These are phyloP conservation scores for Naso thynnoides DNA, from an alignment of 2,797 vertebrate genomes.

Conservation along the genomic window DNA sequence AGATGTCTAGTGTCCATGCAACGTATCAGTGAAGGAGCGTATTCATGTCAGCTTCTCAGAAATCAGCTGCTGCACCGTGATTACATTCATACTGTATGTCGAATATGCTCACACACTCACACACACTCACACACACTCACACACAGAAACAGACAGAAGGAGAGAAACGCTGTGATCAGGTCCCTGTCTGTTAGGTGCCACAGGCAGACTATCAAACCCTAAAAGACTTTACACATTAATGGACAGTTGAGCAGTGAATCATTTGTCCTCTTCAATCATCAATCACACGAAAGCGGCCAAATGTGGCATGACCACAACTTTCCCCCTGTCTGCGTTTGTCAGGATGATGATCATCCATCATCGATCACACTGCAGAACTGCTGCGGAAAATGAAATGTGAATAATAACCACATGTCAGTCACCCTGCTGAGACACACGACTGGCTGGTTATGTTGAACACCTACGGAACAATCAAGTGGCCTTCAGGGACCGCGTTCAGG, in stretches of 20 bases:
- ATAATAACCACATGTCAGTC: constrained; percentile 57
- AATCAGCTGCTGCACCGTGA: constrained; percentile 15
- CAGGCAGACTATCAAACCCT: constrained; percentile 68
- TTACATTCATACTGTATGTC: constrained; percentile 12
- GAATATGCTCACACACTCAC: constrained; percentile 23
- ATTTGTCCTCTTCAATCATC: constrained; percentile 76
- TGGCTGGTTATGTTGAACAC: constrained; percentile 9
- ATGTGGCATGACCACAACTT: constrained; percentile 62
- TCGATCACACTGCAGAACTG: constrained; percentile 52
- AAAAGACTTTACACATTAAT: constrained; percentile 76
- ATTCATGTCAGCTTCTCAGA: constrained; percentile 14
- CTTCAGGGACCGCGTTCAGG: constrained; percentile 5
- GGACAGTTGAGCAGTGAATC: constrained; percentile 71
- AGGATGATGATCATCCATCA: constrained; percentile 58
- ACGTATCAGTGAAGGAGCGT: not conserved
- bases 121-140: constrained; percentile 11
- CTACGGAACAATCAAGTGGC: constrained; percentile 12
- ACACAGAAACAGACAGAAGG: constrained; percentile 11
- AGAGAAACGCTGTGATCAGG: constrained; percentile 38
- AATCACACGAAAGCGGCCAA: constrained; percentile 61
- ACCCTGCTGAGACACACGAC: constrained; percentile 6
- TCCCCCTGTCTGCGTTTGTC: constrained; percentile 54
- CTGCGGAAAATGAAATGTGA: constrained; percentile 46
- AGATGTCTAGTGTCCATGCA: constrained; percentile 21
- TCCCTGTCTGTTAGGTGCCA: constrained; percentile 53